Evolutionary conservation across 1,140 invertebrate genomes (phyloP), one percentile per base, ranked within the genome.

Genomic region (Eueides isabella): DNA sequence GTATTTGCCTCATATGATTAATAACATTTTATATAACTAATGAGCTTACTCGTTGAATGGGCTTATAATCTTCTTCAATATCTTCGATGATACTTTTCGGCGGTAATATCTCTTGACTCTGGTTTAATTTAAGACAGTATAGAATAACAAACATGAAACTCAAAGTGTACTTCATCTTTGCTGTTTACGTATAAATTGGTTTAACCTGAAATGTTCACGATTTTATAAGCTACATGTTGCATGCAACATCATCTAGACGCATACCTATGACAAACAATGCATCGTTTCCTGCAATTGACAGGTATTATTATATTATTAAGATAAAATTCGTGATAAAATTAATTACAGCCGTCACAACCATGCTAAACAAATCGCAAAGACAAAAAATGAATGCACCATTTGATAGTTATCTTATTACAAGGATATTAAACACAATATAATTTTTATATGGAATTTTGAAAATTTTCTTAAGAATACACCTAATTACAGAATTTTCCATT

Each of bases 251-350:
- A 62, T 69, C 41, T 74, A 75, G 82, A 83, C 74, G 83, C 80
- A 82, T 87, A 82, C 76, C 75, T 84, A 82, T 84, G 77, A 85
- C 79, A 87, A 84, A 89, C 84, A 89, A 89, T 90, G 81, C 73
- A 82, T 72, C 71, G 80, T 84, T 85, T 90, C 87, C 88, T 85
- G 86, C 72, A 72, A 62, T 74, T 61, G 41, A 74, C 75, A 72
- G 64, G 80, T 78, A 61, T 71, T 81, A 85, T 85, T 75, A 67
- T 81, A 85, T 85, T 75, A 67, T n/a, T 19, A 65, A 80, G 75
- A 77, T 79, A 80, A 82, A 74, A 82, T 81, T 77, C 65, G 61
- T 80, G 80, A 88, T 88, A 80, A 80, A 81, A 76, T 76, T 80
- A 84, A 85, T 86, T 83, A 74, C 31, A 23, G 30, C 61, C 72